Conservation (phyloP, 2,888 invertebrate genomes). For the Nephrotoma guestfalica region DNA sequence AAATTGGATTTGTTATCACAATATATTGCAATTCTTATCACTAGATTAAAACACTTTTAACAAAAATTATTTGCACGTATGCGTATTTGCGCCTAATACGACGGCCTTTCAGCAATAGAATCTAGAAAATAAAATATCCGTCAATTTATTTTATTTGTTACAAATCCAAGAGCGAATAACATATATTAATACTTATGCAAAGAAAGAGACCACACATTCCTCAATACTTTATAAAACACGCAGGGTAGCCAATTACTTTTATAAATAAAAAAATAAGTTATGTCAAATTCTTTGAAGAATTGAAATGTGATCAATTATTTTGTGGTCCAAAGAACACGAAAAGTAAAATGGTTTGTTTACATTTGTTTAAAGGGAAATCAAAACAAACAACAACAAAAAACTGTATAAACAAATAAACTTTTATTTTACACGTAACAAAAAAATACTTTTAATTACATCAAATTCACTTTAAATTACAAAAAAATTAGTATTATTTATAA, state of each 20-base stretch:
- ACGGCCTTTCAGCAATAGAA: not conserved
- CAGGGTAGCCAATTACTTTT: not conserved
- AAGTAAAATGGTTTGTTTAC: too few species aligned
- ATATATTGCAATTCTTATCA: not conserved
- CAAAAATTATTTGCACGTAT: not conserved
- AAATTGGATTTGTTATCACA: not conserved
- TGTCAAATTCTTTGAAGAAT: too few species aligned
- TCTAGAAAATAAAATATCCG: not conserved
- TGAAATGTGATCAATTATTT: too few species aligned
- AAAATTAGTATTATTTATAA: too few species aligned
- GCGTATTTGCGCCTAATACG: not conserved
- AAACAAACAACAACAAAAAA: too few species aligned
- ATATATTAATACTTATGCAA: not conserved
- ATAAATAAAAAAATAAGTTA: not conserved
- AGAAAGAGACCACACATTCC: not conserved
- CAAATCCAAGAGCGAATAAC: not conserved
- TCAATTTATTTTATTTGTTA: not conserved
- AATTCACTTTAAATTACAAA: too few species aligned
- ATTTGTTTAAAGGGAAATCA: too few species aligned
- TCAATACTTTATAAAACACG: not conserved
- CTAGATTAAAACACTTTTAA: not conserved
- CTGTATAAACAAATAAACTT: too few species aligned
- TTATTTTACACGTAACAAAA: too few species aligned
- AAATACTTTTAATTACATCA: too few species aligned
- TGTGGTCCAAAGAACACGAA: too few species aligned